Conservation (phyloP, 2,888 invertebrate species). For the Epirrhoe alternata region DNA sequence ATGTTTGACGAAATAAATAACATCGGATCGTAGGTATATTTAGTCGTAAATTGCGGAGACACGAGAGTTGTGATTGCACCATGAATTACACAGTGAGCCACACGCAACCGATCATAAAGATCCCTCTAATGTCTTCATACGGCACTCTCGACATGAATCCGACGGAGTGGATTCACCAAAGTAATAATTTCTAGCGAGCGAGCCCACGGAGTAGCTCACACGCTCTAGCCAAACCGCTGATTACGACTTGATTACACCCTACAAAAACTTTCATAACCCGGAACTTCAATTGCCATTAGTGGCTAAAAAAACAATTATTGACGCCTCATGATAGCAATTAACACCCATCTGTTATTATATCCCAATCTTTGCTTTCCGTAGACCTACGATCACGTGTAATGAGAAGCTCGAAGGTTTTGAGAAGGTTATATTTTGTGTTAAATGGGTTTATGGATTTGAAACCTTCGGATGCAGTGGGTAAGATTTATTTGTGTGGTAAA, state of each 20-base stretch:
- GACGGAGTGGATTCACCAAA: constrained; percentile 67
- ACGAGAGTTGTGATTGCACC: constrained; percentile 70
- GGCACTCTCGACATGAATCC: constrained; percentile 64
- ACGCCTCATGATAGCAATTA: constrained; percentile 83
- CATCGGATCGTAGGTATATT: constrained; percentile 58
- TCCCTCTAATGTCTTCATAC: constrained; percentile 81
- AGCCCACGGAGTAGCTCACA: constrained; percentile 71
- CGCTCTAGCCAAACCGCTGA: constrained; percentile 78
- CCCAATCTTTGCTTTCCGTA: constrained; percentile 76
- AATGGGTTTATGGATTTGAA: constrained; percentile 49
- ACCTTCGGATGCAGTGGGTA: constrained; percentile 54
- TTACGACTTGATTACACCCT: constrained; percentile 80
- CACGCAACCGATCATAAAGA: constrained; percentile 78
- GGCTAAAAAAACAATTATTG: constrained; percentile 81
- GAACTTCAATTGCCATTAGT: constrained; percentile 79
- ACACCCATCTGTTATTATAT: constrained; percentile 81
- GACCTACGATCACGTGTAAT: constrained; percentile 70
- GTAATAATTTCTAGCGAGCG: constrained; percentile 73
- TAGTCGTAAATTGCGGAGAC: constrained; percentile 68
- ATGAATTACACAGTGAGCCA: constrained; percentile 70
- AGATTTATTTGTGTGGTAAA: constrained; percentile 49
- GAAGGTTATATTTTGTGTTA: constrained; percentile 52
- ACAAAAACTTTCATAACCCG: constrained; percentile 83
- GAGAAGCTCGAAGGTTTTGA: constrained; percentile 57
- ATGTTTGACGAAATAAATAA: constrained; percentile 53